Evolutionary conservation across 2,797 vertebrate species (phyloP), one percentile per base, ranked within the genome.

Genomic region (Sebastiscus tertius): DNA sequence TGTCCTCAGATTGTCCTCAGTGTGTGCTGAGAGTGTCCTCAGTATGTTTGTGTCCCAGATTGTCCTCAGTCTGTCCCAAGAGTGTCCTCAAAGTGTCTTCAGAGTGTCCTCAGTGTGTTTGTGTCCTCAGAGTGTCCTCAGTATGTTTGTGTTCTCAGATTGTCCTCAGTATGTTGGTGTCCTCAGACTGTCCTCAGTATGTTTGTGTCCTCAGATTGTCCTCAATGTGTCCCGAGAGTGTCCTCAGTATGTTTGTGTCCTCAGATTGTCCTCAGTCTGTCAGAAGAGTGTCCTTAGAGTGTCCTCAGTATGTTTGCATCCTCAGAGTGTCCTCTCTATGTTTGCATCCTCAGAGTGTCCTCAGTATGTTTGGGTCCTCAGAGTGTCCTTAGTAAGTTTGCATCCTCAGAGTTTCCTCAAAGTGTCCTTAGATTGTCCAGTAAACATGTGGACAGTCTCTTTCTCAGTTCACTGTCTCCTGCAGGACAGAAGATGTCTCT

Each of bases 401-500:
- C 20, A 22, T 75, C 75, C 34, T 58, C 26, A n/a, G 8, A 3
- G 2, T 24, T 49, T 72, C 34, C 55, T 52, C 46, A 52, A n/a
- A 20, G n/a, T 26, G 34, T 77, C 75, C 49, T 62, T 34, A n/a
- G 6, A 3, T 2, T 24, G 62, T 68, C 34, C 55, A 62, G 36
- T 61, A 13, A 54, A 20, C 58, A 31, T 20, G 34, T 46, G 36
- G 64, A 61, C 59, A 20, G 39, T 39, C n/a, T 36, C 8, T 22
- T 63, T 24, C n/a, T 24, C 13, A 34, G 31, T 34, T 36, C n/a
- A n/a, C 20, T n/a, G 34, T 31, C 39, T n/a, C 42, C 66, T 33
- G n/a, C 16, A 27, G 77, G 75, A 68, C 76, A 39, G 14, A 6
- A 8, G 62, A 4, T 4, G 22, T 77, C 88, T 77, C 91, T 97